phyloP scores from a whole-genome alignment of 2,888 invertebrate genomes.

The Melieria crassipennis region DNA sequence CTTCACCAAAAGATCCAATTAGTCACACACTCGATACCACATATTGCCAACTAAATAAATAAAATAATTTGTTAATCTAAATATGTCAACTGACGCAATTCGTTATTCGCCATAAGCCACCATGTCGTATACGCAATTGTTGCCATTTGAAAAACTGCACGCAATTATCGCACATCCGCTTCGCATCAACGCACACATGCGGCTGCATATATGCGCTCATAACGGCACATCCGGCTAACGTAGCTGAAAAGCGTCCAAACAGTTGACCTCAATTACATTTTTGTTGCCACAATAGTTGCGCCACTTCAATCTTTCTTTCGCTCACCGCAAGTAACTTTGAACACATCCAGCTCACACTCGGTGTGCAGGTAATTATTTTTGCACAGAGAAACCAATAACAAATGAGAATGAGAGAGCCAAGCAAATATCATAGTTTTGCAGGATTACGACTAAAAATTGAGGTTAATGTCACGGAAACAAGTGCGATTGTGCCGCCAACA shows the following conservation, averaged over 20 bases:
- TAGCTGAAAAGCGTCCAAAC: slow-evolving; percentile 20
- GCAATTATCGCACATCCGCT: slow-evolving; percentile 35
- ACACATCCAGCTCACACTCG: too few species aligned
- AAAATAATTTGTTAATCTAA: too few species aligned
- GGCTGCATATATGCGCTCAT: slow-evolving; percentile 9
- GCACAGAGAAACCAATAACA: too few species aligned
- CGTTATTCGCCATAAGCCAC: too few species aligned
- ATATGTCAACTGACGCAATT: too few species aligned
- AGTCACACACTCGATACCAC: too few species aligned
- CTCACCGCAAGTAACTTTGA: too few species aligned
- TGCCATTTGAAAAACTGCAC: slow-evolving; percentile 13
- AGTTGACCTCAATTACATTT: slow-evolving; percentile 32
- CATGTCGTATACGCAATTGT: too few species aligned
- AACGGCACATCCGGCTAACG: slow-evolving; percentile 20
- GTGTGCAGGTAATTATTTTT: too few species aligned
- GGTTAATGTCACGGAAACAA: slow-evolving; percentile 36
- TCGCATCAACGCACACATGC: slow-evolving; percentile 9
- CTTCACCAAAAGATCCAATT: too few species aligned
- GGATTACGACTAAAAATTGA: background rate
- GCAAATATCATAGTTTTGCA: background rate
- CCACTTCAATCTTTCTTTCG: background rate
- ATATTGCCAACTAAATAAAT: too few species aligned
- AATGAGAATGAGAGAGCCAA: too few species aligned
- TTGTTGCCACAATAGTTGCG: slow-evolving; percentile 30
- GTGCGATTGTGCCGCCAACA: background rate